These are phyloP conservation scores for Cheilosia urbana DNA, from an alignment of 2,888 invertebrate species.

Conservation along the genomic window DNA sequence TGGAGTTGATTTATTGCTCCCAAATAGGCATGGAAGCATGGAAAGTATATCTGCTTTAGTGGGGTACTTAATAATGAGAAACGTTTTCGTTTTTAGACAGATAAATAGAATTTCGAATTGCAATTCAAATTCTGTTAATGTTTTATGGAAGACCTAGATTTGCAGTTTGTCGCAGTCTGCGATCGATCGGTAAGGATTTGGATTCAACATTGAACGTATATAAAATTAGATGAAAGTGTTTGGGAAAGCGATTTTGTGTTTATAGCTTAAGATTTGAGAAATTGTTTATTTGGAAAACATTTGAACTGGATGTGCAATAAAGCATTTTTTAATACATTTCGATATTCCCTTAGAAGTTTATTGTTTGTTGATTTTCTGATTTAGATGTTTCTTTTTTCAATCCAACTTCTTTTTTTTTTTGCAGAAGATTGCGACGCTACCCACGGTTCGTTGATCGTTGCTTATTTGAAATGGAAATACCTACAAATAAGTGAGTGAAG, in stretches of 20 bases:
- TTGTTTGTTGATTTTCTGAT: not conserved
- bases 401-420: not conserved
- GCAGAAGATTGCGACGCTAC: no score
- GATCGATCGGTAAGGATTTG: no score
- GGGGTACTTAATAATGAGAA: conserved; percentile 12
- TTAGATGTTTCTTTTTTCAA: not conserved
- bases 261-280: not conserved
- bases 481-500: no score
- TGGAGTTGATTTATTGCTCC: conserved; percentile 41
- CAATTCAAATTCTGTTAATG: conserved; percentile 25
- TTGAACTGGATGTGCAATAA: conserved; percentile 8
- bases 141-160: conserved; percentile 22
- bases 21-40: conserved; percentile 2
- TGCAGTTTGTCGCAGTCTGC: conserved; percentile 2
- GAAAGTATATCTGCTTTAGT: not conserved
- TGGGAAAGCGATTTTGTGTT: not conserved
- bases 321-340: not conserved
- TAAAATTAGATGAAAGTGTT: conserved; percentile 29
- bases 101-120: conserved; percentile 28
- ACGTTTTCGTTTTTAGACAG: conserved; percentile 13
- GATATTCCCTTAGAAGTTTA: not conserved
- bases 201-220: conserved; percentile 7
- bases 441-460: no score
- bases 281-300: conserved; percentile 14
- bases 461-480: no score